Evolutionary conservation across 37 sponge, comb jelly and placozoan genomes (phyloP).

Genomic region (Beroe forskalii): DNA sequence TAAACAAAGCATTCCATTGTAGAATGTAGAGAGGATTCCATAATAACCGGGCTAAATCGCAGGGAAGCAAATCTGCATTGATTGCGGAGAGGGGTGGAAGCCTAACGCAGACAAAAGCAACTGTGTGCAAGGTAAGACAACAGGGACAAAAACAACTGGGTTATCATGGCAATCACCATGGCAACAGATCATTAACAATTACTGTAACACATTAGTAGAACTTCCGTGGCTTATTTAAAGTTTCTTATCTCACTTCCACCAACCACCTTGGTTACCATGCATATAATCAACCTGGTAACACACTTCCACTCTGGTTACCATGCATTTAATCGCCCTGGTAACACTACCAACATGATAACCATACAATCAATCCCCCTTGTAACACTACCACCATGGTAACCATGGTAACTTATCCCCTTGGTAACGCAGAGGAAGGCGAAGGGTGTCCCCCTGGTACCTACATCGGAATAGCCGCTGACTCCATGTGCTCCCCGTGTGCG

Average conservation of each 20-base stretch:
- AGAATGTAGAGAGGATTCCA: no score
- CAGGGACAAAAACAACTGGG: no score
- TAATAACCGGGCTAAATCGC: no score
- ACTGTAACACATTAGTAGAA: no score
- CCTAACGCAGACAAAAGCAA: neutral
- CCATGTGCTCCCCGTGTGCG: neutral
- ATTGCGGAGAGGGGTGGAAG: neutral
- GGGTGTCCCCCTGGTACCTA: neutral
- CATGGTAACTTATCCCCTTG: neutral
- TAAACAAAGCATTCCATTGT: no score
- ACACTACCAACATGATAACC: neutral
- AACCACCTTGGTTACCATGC: neutral
- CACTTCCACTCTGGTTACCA: neutral
- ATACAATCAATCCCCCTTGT: neutral
- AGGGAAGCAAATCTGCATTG: neutral
- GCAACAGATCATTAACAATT: no score
- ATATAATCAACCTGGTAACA: neutral
- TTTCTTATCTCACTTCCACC: no score
- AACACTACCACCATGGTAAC: neutral
- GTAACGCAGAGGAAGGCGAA: neutral
- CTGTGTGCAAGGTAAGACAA: neutral
- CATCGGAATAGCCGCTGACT: neutral
- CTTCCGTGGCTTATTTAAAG: no score
- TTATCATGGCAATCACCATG: no score
- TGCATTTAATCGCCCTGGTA: neutral